Base-by-base conservation (phyloP, 30 jellyfish, hydroid and myxozoan species). In the Chrysaora quinquecirrha region DNA sequence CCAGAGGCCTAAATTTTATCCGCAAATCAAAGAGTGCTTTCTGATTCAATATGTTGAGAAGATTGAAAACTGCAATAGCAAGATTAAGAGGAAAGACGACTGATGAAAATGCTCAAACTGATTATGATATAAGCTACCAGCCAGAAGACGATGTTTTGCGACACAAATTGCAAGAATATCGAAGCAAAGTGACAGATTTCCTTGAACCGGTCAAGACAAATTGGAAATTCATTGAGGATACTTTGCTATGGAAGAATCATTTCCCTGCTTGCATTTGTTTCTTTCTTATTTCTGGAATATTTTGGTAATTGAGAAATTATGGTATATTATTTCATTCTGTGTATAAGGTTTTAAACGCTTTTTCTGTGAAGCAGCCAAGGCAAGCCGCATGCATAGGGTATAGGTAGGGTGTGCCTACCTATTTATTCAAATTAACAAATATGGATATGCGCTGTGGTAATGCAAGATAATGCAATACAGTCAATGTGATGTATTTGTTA, bases 181-280 rank as follows among this genome's bases (percentile, higher is more conserved):
- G 85, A 25, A 34, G 30, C 49, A 69, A 52, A 69, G 92, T 82
- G 30, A 48, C 92, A 25, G 92, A 82, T 24, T 34, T 67, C 56
- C 73, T 82, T 3, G 80, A 82, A 47, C 92, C 92, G 10, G 92
- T 82, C 34, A 74, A 82, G 46, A 34, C 33, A 28, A 82, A 82
- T 30, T 82, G 92, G 92, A 66, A 68, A 34, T 82, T 82, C 62
- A 69, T 82, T 33, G 85, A 82, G 33, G 56, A 54, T 3, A 71
- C 78, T n/a, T 46, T 82, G n/a, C 49, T 82, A 56, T 82, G 92
- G 92, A 82, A 70, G 52, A 82, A 82, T 68, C 71, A 82, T 14
- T 48, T 82, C 47, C 85, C 85, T 18, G 85, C 92, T 2, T 82
- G 92, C 54, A 38, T 58, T 19, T 82, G 92, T 74, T 82, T 82